These are phyloP conservation scores for Spodoptera picta DNA, from an alignment of 2,888 invertebrate genomes.

Conservation along the genomic window DNA sequence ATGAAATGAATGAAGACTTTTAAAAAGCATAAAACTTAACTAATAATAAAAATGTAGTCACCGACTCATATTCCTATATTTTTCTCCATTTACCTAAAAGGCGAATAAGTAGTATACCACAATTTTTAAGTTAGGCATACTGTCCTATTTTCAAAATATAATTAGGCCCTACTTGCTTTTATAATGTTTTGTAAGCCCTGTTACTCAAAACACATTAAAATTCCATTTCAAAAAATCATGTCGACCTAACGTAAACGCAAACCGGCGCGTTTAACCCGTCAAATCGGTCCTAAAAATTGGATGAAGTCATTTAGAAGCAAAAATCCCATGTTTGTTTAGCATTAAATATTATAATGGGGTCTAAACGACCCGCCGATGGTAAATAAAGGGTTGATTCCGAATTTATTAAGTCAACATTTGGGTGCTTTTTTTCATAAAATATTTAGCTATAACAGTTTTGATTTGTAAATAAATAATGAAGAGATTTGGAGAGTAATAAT, in stretches of 20 bases:
- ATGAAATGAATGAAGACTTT: too few relatives aligned
- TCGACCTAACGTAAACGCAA: slow-evolving; percentile 52
- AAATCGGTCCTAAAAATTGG: slow-evolving; percentile 55
- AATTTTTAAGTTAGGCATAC: too few relatives aligned
- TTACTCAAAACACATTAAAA: too few relatives aligned
- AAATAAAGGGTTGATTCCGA: slow-evolving; percentile 85
- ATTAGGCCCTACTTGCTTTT: too few relatives aligned
- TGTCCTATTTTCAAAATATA: too few relatives aligned
- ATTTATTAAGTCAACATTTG: slow-evolving; percentile 79
- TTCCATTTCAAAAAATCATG: neutral
- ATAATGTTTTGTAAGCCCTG: too few relatives aligned
- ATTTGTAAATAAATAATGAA: slow-evolving; percentile 64
- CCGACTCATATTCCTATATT: too few relatives aligned
- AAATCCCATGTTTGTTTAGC: slow-evolving; percentile 85
- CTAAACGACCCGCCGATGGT: slow-evolving; percentile 76
- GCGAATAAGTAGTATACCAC: neutral
- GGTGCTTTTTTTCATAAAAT: slow-evolving; percentile 68
- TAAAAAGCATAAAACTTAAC: too few relatives aligned
- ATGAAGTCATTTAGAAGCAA: slow-evolving; percentile 83
- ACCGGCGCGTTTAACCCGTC: slow-evolving; percentile 54
- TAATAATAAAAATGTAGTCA: too few relatives aligned
- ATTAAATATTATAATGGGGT: slow-evolving; percentile 86
- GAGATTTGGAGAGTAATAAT: slow-evolving; percentile 34
- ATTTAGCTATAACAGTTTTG: slow-evolving; percentile 69
- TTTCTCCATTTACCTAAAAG: neutral